phyloP scores from a whole-genome alignment of 2,797 vertebrate species.

The Pagetopsis macropterus region DNA sequence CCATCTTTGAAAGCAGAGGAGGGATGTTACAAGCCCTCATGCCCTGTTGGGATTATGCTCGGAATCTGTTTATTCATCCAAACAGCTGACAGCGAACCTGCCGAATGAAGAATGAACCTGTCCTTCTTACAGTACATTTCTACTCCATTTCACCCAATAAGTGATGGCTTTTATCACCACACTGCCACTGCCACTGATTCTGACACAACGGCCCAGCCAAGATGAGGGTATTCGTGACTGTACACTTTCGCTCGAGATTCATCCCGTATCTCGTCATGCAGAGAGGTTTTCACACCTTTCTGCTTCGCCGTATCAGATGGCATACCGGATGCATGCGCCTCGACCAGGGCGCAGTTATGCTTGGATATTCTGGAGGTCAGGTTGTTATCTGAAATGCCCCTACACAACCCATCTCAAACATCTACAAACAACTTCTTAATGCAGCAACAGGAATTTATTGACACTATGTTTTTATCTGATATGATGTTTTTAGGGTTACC shows the following conservation, averaged over 20 bases:
- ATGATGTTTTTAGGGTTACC: not conserved
- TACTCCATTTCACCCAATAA: not conserved
- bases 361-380: constrained; percentile 34
- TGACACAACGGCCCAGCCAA: not conserved
- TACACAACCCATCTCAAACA: constrained; percentile 67
- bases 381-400: constrained; percentile 58
- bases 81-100: constrained; percentile 6
- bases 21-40: constrained; percentile 64
- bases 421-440: constrained; percentile 39
- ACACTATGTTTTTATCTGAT: accelerated
- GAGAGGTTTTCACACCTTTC: constrained; percentile 51
- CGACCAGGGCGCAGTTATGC: not conserved
- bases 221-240: constrained; percentile 78
- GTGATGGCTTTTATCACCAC: not conserved
- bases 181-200: too few relatives aligned
- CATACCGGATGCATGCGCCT: constrained; percentile 52
- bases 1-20: constrained; percentile 51
- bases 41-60: constrained; percentile 46
- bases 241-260: constrained; percentile 49
- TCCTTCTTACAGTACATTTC: not conserved
- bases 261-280: constrained; percentile 58
- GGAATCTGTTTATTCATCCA: constrained; percentile 16
- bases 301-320: constrained; percentile 48
- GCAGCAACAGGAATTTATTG: not conserved
- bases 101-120: not conserved